Evolutionary conservation across 1,140 invertebrate species (phyloP).

Genomic region (Sitobion miscanthi): DNA sequence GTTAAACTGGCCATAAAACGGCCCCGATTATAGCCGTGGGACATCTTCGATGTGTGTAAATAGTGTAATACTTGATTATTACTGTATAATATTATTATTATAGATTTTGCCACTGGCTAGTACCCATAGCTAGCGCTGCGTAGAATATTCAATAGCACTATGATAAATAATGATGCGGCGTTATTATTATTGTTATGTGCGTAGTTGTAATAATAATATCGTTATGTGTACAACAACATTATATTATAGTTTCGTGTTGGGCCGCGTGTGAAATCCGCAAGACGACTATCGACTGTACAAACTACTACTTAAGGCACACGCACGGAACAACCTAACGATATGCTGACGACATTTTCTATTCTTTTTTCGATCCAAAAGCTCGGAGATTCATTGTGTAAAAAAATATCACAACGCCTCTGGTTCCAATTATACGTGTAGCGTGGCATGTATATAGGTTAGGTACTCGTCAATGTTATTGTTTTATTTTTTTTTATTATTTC

Average conservation of each 20-base stretch:
- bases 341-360: neutral
- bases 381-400: neutral
- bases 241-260: neutral
- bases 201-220: no score
- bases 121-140: neutral
- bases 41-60: neutral
- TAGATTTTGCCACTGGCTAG: neutral
- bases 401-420: constrained; percentile 1
- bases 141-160: neutral
- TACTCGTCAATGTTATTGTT: neutral
- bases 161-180: neutral
- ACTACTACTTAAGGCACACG: neutral
- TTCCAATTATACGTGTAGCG: neutral
- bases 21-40: neutral
- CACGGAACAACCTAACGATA: neutral
- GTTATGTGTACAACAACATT: neutral
- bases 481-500: constrained; percentile 7
- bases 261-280: neutral
- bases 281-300: neutral
- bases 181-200: neutral
- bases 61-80: neutral
- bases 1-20: neutral
- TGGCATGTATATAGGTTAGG: neutral
- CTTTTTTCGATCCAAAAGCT: constrained; percentile 1
- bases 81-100: neutral